Conservation (phyloP, 2,797 vertebrate genomes). For the Gambusia yucatana region DNA sequence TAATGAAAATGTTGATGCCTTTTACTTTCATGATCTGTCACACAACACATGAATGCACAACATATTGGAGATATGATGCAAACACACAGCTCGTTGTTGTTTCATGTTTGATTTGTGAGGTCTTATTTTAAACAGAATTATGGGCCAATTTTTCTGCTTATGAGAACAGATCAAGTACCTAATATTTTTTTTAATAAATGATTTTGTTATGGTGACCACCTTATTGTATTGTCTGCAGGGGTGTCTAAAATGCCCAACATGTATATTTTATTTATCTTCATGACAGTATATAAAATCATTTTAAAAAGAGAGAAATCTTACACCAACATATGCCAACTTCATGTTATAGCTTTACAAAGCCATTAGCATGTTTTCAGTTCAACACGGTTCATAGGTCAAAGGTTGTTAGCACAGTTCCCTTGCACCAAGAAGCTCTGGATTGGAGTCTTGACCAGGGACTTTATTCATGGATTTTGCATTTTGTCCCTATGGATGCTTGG, state of each 20-base stretch:
- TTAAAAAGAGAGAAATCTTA: neutral
- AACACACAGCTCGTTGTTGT: slow-evolving; percentile 6
- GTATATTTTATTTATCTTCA: neutral
- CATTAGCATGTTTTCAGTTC: too few relatives aligned
- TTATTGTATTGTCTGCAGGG: neutral
- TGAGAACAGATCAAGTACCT: neutral
- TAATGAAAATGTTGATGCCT: slow-evolving; percentile 13
- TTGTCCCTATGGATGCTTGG: too few relatives aligned
- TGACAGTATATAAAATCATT: neutral
- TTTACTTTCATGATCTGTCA: slow-evolving; percentile 17
- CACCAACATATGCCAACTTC: neutral
- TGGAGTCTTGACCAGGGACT: too few relatives aligned
- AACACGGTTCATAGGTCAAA: too few relatives aligned
- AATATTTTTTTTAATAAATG: neutral
- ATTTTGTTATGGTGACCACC: neutral
- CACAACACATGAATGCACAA: slow-evolving; percentile 1
- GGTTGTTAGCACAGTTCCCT: too few relatives aligned
- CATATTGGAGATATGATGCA: slow-evolving; percentile 9
- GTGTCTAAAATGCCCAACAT: neutral
- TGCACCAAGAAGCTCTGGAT: too few relatives aligned
- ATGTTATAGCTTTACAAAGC: neutral
- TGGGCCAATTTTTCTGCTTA: neutral
- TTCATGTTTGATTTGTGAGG: neutral
- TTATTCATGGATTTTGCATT: too few relatives aligned
- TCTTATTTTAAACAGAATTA: neutral